phyloP scores from a whole-genome alignment of 2,113 vertebrate genomes.

The Dermatemys mawii region DNA sequence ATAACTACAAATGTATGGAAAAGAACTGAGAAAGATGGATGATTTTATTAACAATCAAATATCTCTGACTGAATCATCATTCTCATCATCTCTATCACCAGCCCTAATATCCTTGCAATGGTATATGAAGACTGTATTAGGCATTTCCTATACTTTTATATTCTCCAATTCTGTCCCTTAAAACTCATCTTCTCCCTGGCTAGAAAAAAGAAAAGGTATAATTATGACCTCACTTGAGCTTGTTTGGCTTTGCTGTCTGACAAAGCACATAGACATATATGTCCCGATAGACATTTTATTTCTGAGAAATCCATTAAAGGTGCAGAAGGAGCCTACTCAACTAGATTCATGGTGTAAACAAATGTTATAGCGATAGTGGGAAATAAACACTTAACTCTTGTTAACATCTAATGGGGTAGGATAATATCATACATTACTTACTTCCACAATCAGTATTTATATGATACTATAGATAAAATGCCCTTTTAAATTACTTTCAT shows the following conservation, averaged over 20 bases:
- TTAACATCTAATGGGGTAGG: conserved; percentile 27
- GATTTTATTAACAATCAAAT: not conserved
- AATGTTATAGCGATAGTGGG: not conserved
- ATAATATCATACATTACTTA: not conserved
- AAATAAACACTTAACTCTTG: conserved; percentile 11
- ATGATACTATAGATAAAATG: not conserved
- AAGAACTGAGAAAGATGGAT: not conserved
- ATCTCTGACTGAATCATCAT: not conserved
- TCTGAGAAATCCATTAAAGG: conserved; percentile 4
- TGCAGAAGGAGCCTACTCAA: not conserved
- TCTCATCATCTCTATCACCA: not conserved
- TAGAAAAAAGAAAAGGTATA: not conserved
- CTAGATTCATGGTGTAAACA: not conserved
- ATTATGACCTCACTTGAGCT: not conserved
- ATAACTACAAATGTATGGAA: not conserved
- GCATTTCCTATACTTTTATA: not conserved
- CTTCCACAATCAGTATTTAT: conserved; percentile 1
- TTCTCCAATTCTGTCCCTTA: not conserved
- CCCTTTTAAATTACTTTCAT: conserved; percentile 1
- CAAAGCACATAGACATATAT: too few species aligned
- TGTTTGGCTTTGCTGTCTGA: not conserved
- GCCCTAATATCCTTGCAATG: not conserved
- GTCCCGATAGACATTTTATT: not conserved
- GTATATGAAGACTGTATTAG: rapidly evolving
- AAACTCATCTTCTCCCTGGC: not conserved